Evolutionary conservation across 2,113 vertebrate genomes (phyloP), one percentile per base, ranked within the genome.

Genomic region (Pristiophorus japonicus): DNA sequence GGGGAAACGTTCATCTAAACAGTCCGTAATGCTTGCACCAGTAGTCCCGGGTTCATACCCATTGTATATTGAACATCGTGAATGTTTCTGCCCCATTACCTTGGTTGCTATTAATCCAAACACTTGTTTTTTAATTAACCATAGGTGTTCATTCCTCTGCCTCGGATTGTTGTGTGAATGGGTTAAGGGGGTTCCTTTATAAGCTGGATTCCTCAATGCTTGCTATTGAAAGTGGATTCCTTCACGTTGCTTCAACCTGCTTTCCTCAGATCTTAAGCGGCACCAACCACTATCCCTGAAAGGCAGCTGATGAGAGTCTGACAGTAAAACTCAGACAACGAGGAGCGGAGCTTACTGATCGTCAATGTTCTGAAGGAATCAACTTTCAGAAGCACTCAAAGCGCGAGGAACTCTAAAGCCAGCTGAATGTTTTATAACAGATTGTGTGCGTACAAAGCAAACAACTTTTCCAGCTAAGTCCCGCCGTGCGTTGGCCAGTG

Each of bases 161-260:
- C 59, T 45, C 87, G 87, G 51, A 0, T 91, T 91, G 55, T 62
- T 63, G 12, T 90, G 34, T 63, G 88, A 8, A 63, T 22, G 16
- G 88, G 62, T 30, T 91, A 91, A 91, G 62, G 38, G 59, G n/a
- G 55, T 38, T 91, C 34, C 55, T 91, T 63, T 91, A 34, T 91
- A 63, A 22, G 38, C 34, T 63, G 88, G 59, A 38, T 38, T 63
- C 16, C 2, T 16, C 38, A 18, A 14, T 34, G 22, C 34, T 91
- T 63, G 55, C 59, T 91, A 55, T 63, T 63, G 59, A 62, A 63
- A 63, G 88, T 63, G 6, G 59, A 91, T 63, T 91, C 59, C 55
- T 91, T 91, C 16, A 5, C 38, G 88, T 91, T 91, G 88, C 59
- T 91, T 62, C 59, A 91, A 63, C 22, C 88, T 91, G 88, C 59